Evolutionary conservation across 2,113 vertebrate genomes (phyloP).

Genomic region (Leptobrachium ailaonicum): DNA sequence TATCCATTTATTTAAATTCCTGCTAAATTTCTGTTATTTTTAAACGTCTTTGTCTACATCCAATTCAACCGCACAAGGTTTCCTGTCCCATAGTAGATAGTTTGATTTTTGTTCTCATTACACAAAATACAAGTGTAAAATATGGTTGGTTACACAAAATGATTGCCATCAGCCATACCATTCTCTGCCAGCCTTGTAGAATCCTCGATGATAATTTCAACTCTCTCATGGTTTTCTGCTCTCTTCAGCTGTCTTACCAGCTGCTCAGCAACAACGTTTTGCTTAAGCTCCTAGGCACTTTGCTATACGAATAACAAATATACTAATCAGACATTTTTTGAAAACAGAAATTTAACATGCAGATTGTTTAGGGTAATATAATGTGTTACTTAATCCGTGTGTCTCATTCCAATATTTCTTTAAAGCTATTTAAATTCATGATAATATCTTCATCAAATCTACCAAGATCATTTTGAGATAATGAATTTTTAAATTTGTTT

Average conservation of each 20-base stretch:
- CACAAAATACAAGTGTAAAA: neutral
- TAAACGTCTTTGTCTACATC: no score
- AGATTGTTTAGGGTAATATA: no score
- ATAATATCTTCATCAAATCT: no score
- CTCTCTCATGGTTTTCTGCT: constrained; percentile 77
- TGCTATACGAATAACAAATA: constrained; percentile 61
- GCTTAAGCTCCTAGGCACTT: constrained; percentile 72
- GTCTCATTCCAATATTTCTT: no score
- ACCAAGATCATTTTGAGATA: no score
- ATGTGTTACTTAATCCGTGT: no score
- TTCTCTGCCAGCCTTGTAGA: constrained; percentile 79
- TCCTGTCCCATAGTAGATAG: neutral
- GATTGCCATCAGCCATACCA: constrained; percentile 63
- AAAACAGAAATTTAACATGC: neutral
- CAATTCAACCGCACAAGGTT: constrained; percentile 7
- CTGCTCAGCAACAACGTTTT: constrained; percentile 70
- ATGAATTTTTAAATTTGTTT: no score
- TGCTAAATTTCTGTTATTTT: no score
- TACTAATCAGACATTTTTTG: neutral
- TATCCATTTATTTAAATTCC: no score
- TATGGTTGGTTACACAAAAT: neutral
- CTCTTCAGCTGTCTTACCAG: constrained; percentile 77
- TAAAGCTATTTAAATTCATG: no score
- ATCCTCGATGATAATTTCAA: constrained; percentile 83
- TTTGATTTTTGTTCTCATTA: constrained; percentile 20